Evolutionary conservation across 2,888 invertebrate species (phyloP).

Genomic region (Cartodere bifasciata): DNA sequence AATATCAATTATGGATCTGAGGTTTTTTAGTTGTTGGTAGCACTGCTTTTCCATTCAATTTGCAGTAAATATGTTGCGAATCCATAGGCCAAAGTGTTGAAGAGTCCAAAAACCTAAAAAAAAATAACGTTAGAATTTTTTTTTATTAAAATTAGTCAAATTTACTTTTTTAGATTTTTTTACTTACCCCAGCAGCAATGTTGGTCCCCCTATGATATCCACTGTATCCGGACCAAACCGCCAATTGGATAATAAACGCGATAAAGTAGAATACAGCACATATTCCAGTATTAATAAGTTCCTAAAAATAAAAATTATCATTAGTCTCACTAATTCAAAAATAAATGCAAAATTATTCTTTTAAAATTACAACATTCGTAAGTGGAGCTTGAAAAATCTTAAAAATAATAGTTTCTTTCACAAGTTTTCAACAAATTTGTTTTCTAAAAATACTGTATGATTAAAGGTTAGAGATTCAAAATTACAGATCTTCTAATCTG

Average conservation of each 20-base stretch:
- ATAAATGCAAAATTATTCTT: too few relatives aligned
- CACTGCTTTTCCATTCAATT: constrained; percentile 53
- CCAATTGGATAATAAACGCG: constrained; percentile 69
- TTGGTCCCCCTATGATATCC: constrained; percentile 39
- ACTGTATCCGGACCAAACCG: constrained; percentile 40
- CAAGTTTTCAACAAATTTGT: too few relatives aligned
- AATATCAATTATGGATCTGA: too few relatives aligned
- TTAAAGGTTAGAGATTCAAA: too few relatives aligned
- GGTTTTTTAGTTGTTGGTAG: too few relatives aligned
- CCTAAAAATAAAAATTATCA: constrained; percentile 58
- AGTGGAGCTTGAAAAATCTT: too few relatives aligned
- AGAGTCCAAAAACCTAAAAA: constrained; percentile 31
- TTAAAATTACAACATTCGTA: too few relatives aligned
- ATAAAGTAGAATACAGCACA: constrained; percentile 60
- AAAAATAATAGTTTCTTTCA: too few relatives aligned
- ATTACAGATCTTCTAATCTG: too few relatives aligned
- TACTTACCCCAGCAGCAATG: constrained; percentile 66
- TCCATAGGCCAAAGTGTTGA: constrained; percentile 69
- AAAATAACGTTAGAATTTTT: constrained; percentile 1
- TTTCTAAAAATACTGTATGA: too few relatives aligned
- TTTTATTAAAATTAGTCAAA: too few relatives aligned
- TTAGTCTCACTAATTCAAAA: too few relatives aligned
- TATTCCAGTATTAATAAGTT: constrained; percentile 62
- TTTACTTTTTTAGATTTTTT: constrained; percentile 5
- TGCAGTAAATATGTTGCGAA: constrained; percentile 64